Evolutionary conservation across 2,888 invertebrate species (phyloP).

Genomic region (Chrysotoxum bicinctum): DNA sequence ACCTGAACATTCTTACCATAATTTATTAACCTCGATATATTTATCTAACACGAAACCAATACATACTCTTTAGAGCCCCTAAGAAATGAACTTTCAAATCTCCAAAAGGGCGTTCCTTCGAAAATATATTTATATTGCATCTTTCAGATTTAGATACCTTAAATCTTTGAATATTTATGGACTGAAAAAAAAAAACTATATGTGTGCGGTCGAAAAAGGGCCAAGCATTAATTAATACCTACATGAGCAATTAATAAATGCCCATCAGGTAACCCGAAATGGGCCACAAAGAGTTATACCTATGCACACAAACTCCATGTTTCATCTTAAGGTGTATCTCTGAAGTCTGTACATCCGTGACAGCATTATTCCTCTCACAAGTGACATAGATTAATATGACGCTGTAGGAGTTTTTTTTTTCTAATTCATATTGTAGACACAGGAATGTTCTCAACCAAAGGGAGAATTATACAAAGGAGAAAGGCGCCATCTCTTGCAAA

Average conservation of each 20-base stretch:
- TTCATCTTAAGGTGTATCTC: conserved; percentile 25
- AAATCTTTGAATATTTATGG: background rate
- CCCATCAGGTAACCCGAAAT: conserved; percentile 47
- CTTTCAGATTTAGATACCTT: conserved; percentile 13
- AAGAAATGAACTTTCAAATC: background rate
- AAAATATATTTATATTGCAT: conserved; percentile 8
- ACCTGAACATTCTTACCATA: background rate
- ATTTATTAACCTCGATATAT: background rate
- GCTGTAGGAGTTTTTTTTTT: conserved; percentile 42
- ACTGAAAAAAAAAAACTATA: background rate
- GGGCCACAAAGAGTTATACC: conserved; percentile 50
- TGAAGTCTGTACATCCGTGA: background rate
- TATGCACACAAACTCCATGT: background rate
- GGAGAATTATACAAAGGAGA: background rate
- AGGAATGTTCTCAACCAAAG: background rate
- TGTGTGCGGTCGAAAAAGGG: conserved; percentile 61
- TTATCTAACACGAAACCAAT: background rate
- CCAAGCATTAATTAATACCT: conserved; percentile 62
- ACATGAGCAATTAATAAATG: conserved; percentile 68
- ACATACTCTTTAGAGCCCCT: background rate
- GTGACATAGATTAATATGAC: conserved; percentile 63
- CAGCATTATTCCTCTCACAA: conserved; percentile 12
- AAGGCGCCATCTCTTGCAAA: conserved; percentile 55
- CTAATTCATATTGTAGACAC: background rate
- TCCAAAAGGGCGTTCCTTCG: conserved; percentile 3